Evolutionary conservation across 2,888 invertebrate genomes (phyloP).

Genomic region (Hirtodrosophila histrioides): DNA sequence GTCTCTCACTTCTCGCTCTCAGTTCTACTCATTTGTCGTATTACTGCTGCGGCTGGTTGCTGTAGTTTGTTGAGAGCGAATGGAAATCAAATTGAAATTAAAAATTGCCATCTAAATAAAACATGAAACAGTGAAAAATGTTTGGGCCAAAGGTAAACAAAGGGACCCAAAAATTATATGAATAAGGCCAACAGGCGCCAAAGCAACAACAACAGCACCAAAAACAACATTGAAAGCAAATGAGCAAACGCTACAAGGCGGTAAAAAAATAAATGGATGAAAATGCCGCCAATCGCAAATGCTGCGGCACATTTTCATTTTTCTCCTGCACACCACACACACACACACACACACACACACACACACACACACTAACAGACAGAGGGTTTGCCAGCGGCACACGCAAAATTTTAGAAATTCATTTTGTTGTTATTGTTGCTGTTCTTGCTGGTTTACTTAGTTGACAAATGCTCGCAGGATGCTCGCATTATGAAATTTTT

Average conservation of each 20-base stretch:
- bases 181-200: neutral
- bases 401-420: constrained; percentile 17
- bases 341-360: constrained; percentile 2
- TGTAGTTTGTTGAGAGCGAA: constrained; percentile 18
- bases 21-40: neutral
- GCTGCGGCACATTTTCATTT: constrained; percentile 57
- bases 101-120: constrained; percentile 44
- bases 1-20: no score
- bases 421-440: constrained; percentile 36
- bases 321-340: constrained; percentile 15
- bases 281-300: constrained; percentile 68
- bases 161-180: constrained; percentile 7
- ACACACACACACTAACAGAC: neutral
- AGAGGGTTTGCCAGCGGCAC: constrained; percentile 18
- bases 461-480: constrained; percentile 58
- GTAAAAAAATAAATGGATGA: constrained; percentile 11
- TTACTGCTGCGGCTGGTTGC: constrained; percentile 1
- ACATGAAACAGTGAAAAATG: constrained; percentile 30
- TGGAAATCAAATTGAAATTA: constrained; percentile 60
- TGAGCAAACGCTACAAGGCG: constrained; percentile 32
- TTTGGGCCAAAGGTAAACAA: constrained; percentile 31
- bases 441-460: constrained; percentile 34
- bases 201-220: constrained; percentile 2
- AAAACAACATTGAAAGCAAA: constrained; percentile 16
- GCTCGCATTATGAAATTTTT: constrained; percentile 69